Evolutionary conservation across 2,888 invertebrate species (phyloP).

Genomic region (Eupsilia transversa): DNA sequence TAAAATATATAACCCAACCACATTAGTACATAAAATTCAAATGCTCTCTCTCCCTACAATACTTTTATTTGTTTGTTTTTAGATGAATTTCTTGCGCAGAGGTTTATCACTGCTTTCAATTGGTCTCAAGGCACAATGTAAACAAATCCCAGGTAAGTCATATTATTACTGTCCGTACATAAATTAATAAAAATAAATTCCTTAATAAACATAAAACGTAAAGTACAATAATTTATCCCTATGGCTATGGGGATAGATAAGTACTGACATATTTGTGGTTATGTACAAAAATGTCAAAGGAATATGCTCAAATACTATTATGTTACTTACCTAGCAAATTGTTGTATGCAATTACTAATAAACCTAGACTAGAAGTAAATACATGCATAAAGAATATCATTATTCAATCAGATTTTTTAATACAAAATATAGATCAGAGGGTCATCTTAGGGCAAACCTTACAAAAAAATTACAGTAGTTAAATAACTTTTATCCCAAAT

Average conservation of each 20-base stretch:
- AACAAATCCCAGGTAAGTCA: constrained; percentile 76
- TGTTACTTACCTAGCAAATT: background rate
- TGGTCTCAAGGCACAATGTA: constrained; percentile 80
- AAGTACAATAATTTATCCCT: background rate
- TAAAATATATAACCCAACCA: constrained; percentile 9
- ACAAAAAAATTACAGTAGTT: background rate
- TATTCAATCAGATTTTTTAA: background rate
- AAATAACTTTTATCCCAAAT: background rate
- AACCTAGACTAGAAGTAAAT: background rate
- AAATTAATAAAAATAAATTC: no score
- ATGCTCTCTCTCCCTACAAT: background rate
- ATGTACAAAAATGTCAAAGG: background rate
- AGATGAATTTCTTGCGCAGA: constrained; percentile 87
- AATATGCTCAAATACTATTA: background rate
- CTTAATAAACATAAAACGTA: background rate
- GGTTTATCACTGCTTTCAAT: constrained; percentile 81
- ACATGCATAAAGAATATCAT: background rate
- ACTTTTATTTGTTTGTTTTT: constrained; percentile 65
- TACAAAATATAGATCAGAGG: background rate
- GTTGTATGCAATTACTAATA: background rate
- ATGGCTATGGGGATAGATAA: background rate
- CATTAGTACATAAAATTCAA: background rate
- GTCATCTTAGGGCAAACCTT: background rate
- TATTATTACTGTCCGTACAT: background rate
- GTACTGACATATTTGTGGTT: constrained; percentile 9